Evolutionary conservation across 92 coral and sea anemone species (phyloP).

Genomic region (Heteractis magnifica): DNA sequence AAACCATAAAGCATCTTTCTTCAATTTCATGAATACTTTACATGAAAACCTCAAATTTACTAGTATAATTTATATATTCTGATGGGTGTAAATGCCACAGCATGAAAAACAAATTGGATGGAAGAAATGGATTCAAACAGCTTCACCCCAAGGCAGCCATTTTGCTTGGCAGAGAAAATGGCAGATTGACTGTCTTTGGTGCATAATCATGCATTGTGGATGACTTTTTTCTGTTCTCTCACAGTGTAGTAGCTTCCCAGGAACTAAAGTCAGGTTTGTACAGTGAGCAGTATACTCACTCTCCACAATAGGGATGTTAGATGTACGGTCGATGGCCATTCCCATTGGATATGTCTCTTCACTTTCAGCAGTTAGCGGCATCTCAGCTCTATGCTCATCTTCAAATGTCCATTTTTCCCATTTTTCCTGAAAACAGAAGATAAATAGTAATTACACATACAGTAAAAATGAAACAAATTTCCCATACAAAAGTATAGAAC

Average conservation of each 20-base stretch:
- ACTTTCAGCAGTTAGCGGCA: constrained; percentile 76
- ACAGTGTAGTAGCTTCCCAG: background rate
- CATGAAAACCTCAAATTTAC: no score
- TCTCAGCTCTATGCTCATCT: constrained; percentile 73
- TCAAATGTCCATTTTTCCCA: constrained; percentile 92
- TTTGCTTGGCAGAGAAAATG: no score
- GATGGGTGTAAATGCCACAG: no score
- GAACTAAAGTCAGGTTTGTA: background rate
- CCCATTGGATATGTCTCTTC: constrained; percentile 96
- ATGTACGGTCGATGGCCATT: constrained; percentile 65
- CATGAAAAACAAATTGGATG: no score
- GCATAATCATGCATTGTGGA: no score
- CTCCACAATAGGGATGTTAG: constrained; percentile 53
- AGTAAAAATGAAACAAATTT: background rate
- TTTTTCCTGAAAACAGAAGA: background rate
- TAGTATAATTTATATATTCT: no score
- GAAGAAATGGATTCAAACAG: no score
- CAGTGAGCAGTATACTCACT: constrained; percentile 23
- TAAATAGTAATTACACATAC: background rate
- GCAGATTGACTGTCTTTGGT: no score
- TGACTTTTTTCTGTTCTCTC: no score
- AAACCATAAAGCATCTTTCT: no score
- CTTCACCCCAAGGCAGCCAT: no score
- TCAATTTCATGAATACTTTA: no score
- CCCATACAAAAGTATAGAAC: background rate